phyloP scores from a whole-genome alignment of 2,113 vertebrate species.

The Eptesicus fuscus region DNA sequence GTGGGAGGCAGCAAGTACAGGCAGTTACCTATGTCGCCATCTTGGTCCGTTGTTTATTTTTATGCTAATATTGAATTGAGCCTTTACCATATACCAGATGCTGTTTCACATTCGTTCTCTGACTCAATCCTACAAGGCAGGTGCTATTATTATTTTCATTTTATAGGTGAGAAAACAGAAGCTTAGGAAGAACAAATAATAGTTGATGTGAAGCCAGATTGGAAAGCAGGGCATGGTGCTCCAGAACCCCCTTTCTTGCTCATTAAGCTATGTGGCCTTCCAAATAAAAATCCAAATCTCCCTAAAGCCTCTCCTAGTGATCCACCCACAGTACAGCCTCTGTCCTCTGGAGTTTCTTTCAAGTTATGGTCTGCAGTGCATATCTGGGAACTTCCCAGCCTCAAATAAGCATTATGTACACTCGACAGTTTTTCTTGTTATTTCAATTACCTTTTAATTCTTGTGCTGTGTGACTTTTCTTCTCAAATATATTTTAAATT shows the following conservation, averaged over 20 bases:
- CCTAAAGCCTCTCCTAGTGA: background rate
- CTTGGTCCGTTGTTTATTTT: background rate
- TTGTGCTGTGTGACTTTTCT: background rate
- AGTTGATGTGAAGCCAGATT: background rate
- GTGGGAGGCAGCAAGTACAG: too few species aligned
- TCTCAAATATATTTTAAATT: background rate
- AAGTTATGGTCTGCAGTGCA: background rate
- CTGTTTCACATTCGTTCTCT: background rate
- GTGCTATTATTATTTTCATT: background rate
- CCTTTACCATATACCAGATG: background rate
- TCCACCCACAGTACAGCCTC: background rate
- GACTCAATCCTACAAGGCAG: background rate
- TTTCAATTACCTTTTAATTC: background rate
- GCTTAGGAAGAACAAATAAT: background rate
- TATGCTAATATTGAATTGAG: background rate
- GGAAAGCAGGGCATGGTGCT: background rate
- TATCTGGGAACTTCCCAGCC: background rate
- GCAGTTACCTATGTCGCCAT: too few species aligned
- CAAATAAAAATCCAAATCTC: background rate
- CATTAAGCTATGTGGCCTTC: background rate
- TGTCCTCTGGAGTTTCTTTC: background rate
- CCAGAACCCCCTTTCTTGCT: background rate
- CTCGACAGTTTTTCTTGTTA: background rate
- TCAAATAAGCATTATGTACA: background rate
- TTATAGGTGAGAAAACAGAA: slow-evolving; percentile 5